Evolutionary conservation across 2,113 vertebrate genomes (phyloP), one percentile per base, ranked within the genome.

Genomic region (Nansenia antarctica): DNA sequence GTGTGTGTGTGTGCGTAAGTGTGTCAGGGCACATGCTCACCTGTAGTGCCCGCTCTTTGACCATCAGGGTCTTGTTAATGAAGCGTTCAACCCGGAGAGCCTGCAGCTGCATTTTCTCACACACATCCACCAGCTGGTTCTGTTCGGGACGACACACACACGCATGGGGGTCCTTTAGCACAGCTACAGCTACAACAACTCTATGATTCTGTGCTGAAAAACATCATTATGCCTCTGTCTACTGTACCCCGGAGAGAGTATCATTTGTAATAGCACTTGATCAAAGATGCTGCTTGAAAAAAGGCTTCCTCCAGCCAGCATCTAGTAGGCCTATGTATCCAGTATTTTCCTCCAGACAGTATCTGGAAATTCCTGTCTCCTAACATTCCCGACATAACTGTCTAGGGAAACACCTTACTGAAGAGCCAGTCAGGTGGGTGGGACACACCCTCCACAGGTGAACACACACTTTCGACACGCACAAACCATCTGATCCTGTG

Each of bases 31-130:
- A 29, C 18, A 15, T 30, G 1, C 81, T 90, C 66, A 96, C 96
- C 95, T 93, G 94, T 55, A 94, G 89, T 0, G 63, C 85, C 81
- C 89, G 92, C 78, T 93, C 95, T 88, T 95, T 97, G 62, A 77
- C 85, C 0, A 88, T 88, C 78, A 99, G 88, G 2, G 94, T 94
- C 2, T 94, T 88, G 0, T 91, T 85, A 64, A 95, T 60, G 37
- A 96, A 97, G 65, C 83, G 92, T 78, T 93, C 83, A 3, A 97
- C 95, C 74, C 92, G 88, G 1, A 90, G 83, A 0, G 94, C 93
- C 85, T 96, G 94, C 81, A 96, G 89, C 92, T 98, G 96, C 71
- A 96, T 94, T 86, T 87, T 95, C 83, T 99, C 96, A 65, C 96
- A 98, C 59, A 90, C 87, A 58, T 98, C 96, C 86, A 97, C 97